Base-by-base conservation (phyloP, 2,797 vertebrate species). In the Mormyrops attenuatus region DNA sequence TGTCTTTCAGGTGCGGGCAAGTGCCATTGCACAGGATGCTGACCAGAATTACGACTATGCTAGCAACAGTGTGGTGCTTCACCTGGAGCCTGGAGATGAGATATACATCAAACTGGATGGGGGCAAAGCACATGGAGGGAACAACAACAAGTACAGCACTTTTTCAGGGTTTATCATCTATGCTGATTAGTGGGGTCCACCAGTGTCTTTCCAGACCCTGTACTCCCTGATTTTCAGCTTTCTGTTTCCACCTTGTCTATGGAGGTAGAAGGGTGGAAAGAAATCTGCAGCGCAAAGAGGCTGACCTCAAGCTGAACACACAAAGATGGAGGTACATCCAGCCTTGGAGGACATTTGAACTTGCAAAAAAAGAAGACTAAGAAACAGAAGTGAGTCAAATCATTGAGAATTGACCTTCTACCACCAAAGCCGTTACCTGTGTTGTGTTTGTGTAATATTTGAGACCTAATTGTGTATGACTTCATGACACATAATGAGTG, bases 71-170 rank as follows among this genome's bases (percentile, higher is more conserved):
- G 99, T 97, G 4, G 98, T 99, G 80, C 96, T 99, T 47, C 99
- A 99, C 85, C 89, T 99, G 90, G 99, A 99, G 93, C 97, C 98
- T 0, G 99, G 99, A 88, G 98, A 99, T 0, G 98, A 99, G 95
- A 97, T 99, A 90, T 99, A 99, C 94, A 98, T 99, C 93, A 99
- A 99, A 93, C 95, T 99, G 94, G 99, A 99, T 88, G 98, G 98
- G 1, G 98, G 98, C 17, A 99, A 99, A 95, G 98, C 98, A 52
- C 98, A 99, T 0, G 98, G 98, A 85, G 98, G 98, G 52, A 99
- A 99, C 96, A 99, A 99, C 96, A 99, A 99, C 97, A 99, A 99
- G 96, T 99, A 99, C 96, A 99, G 99, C 97, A 99, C 98, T 50
- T 99, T 99, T 95, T 98, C 99, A 91, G 99, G 99, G 95, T 99